Percentiles rank a stretch among this genome's conserved stretches.
Evolutionary conservation across 1,140 invertebrate genomes (phyloP).

Genomic region (Archivesica marissinica): DNA sequence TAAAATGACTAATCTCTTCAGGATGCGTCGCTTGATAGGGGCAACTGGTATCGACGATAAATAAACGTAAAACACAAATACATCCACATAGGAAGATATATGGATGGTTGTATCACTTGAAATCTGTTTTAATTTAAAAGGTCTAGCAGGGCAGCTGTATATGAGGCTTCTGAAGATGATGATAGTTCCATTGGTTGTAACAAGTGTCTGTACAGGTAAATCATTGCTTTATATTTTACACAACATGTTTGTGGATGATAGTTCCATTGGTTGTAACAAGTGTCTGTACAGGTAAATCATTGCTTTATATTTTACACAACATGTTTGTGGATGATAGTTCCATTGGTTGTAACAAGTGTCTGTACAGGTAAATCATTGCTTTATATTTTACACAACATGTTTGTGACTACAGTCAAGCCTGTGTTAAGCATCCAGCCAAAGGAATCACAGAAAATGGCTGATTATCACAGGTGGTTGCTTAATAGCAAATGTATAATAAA

Average conservation of each 20-base stretch:
- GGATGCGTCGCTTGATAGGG: not conserved
- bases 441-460: no score
- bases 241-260: not conserved
- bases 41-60: not conserved
- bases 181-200: not conserved
- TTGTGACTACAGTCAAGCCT: no score
- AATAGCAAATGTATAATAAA: no score
- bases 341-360: not conserved
- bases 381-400: not conserved
- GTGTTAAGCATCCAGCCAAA: no score
- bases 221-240: not conserved
- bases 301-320: not conserved
- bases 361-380: not conserved
- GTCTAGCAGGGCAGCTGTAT: constrained; percentile 18
- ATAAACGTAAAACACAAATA: not conserved
- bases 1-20: not conserved
- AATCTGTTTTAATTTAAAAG: not conserved
- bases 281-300: not conserved
- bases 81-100: not conserved
- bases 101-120: not conserved
- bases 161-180: not conserved
- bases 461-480: no score
- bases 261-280: not conserved
- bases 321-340: constrained; percentile 22
- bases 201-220: constrained; percentile 5